These are phyloP conservation scores for Neostethus bicornis DNA, from an alignment of 2,797 vertebrate genomes.

Conservation along the genomic window DNA sequence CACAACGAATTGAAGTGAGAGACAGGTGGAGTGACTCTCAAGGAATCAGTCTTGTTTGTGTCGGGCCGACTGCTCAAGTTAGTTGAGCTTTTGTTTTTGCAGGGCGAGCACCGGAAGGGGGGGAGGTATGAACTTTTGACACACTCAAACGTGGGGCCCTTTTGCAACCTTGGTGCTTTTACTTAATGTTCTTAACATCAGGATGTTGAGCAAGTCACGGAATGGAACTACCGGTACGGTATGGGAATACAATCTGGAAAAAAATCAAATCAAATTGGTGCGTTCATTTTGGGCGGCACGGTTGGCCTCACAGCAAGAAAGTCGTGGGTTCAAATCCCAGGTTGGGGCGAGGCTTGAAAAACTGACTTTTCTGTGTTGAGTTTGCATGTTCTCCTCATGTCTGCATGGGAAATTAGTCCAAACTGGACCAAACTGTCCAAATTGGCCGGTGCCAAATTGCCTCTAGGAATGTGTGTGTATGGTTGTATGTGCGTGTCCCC, in stretches of 20 bases:
- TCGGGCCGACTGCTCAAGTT: constrained; percentile 72
- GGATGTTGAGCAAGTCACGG: constrained; percentile 11
- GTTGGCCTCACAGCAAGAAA: no score
- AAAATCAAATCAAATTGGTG: background rate
- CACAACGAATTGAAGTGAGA: constrained; percentile 85
- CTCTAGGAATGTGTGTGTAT: no score
- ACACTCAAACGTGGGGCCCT: constrained; percentile 69
- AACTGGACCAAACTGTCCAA: no score
- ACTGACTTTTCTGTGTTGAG: no score
- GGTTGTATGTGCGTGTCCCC: no score
- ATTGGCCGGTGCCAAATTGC: no score
- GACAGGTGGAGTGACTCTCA: constrained; percentile 85
- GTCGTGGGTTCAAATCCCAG: no score
- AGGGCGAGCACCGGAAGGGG: constrained; percentile 81
- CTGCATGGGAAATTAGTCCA: no score
- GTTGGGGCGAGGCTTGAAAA: no score
- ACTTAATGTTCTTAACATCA: constrained; percentile 53
- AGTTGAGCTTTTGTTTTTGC: constrained; percentile 87
- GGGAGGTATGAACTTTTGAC: constrained; percentile 85
- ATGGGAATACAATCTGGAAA: background rate
- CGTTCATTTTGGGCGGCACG: background rate
- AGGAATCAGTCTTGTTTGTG: constrained; percentile 88
- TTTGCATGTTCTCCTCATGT: no score
- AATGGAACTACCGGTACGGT: constrained; percentile 12
- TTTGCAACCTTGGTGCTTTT: constrained; percentile 35